A percentile compares a stretch with the other conserved stretches of the same genome.
Conservation (phyloP, 2,888 invertebrate genomes). For the Chrysomela aeneicollis region DNA sequence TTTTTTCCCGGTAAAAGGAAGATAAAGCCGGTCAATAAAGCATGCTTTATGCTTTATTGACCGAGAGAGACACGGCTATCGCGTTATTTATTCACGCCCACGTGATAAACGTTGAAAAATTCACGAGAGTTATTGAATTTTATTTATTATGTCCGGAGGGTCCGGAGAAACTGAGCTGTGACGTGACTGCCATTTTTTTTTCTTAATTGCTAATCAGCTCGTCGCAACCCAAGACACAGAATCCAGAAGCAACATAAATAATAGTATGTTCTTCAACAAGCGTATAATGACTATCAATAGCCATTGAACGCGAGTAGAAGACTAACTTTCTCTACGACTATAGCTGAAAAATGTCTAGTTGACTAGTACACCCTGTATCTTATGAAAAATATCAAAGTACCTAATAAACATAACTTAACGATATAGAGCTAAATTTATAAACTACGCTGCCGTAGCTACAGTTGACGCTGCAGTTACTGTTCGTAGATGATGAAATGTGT, state of each 20-base stretch:
- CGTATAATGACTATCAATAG: too few relatives aligned
- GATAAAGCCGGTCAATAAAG: slow-evolving; percentile 6
- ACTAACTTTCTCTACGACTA: too few relatives aligned
- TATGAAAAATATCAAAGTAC: too few relatives aligned
- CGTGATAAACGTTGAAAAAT: slow-evolving; percentile 17
- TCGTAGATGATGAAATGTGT: too few relatives aligned
- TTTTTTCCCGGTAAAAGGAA: slow-evolving; percentile 24
- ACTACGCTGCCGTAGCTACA: too few relatives aligned
- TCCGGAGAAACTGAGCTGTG: background rate
- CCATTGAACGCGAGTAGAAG: too few relatives aligned
- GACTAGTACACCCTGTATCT: too few relatives aligned
- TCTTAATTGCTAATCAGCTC: slow-evolving; percentile 1
- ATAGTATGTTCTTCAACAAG: background rate
- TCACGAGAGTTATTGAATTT: slow-evolving; percentile 17
- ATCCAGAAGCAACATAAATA: slow-evolving; percentile 7
- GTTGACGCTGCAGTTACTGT: too few relatives aligned
- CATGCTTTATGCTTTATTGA: slow-evolving; percentile 23
- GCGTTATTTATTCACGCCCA: slow-evolving; percentile 23
- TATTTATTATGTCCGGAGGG: slow-evolving; percentile 5
- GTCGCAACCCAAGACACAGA: background rate
- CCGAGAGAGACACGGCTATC: slow-evolving; percentile 10
- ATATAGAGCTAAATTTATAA: too few relatives aligned
- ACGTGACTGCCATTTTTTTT: background rate
- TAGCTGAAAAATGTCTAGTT: too few relatives aligned
- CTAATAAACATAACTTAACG: too few relatives aligned